Base-by-base conservation (phyloP, 2,888 invertebrate species). In the Actias luna region DNA sequence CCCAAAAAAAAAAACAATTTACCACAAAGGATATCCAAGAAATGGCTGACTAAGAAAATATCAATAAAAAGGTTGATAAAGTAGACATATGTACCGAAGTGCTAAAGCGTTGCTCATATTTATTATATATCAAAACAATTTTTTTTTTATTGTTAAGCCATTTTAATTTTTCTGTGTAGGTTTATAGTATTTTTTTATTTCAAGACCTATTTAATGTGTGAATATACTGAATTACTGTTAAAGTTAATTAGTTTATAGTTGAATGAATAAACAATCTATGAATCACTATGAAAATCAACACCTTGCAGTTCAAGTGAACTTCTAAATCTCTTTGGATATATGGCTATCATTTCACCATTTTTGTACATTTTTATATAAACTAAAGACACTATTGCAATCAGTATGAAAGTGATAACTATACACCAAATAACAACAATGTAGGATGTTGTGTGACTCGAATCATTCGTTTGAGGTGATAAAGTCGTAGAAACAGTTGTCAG, bases 271-370 rank as follows among this genome's bases (percentile, higher is more conserved):
- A 14, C 25, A 0, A 52, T 39, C 36, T 52, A 63, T 39, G 81
- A 71, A 71, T 81, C 77, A 65, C 63, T 73, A 39, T 74, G 22
- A 64, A 77, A 78, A 22, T 86, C 85, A n/a, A 85, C 75, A 25
- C 74, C 73, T 25, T 71, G 73, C 7, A 81, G 66, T 63, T 83
- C 79, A 18, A 84, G 63, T 5, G 87, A 84, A 64, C 73, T 80
- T 42, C 79, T 72, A 42, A 80, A 12, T 22, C 39, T 59, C 8
- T 16, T 18, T 10, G 29, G 52, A 36, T 39, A 59, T 25, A 59
- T 31, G 31, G 22, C 16, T 25, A 39, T 16, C 36, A 63, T 59
- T 36, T 50, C 18, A 39, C 74, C 71, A 14, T 67, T 67, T 61
- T 66, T 71, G 27, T 67, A 68, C 5, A 71, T 58, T 60, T 72